phyloP scores from a whole-genome alignment of 2,113 vertebrate genomes.

The Castor canadensis region DNA sequence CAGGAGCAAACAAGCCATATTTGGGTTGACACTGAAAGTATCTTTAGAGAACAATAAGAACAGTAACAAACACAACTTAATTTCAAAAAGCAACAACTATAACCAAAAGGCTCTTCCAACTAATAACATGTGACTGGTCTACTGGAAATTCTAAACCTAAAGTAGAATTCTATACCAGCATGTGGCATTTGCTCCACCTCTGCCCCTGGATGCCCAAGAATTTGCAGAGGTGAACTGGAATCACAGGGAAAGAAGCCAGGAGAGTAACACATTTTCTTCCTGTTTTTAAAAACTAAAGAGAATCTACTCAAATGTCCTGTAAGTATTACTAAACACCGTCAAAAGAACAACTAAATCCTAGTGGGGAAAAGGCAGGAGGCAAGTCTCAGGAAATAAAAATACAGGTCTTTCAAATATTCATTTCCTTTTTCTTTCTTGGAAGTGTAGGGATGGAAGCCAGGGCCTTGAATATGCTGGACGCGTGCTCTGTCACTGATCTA shows the following conservation, averaged over 20 bases:
- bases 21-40: constrained; percentile 99
- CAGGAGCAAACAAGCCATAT: constrained; percentile 98
- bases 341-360: no score
- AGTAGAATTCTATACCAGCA: background rate
- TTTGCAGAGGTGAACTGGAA: no score
- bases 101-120: background rate
- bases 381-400: no score
- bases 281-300: no score
- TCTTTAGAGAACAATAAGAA: constrained; percentile 79
- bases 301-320: background rate
- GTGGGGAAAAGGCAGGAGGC: no score
- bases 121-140: background rate
- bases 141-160: background rate
- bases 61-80: background rate
- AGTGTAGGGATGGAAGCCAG: no score
- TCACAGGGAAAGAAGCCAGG: no score
- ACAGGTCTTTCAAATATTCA: background rate
- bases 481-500: background rate
- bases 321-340: no score
- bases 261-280: no score
- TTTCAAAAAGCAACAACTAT: background rate
- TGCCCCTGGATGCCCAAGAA: no score
- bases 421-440: background rate
- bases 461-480: no score
- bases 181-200: rapidly evolving